Conservation (phyloP, 2,797 vertebrate genomes). For the Loris lydekkerianus region DNA sequence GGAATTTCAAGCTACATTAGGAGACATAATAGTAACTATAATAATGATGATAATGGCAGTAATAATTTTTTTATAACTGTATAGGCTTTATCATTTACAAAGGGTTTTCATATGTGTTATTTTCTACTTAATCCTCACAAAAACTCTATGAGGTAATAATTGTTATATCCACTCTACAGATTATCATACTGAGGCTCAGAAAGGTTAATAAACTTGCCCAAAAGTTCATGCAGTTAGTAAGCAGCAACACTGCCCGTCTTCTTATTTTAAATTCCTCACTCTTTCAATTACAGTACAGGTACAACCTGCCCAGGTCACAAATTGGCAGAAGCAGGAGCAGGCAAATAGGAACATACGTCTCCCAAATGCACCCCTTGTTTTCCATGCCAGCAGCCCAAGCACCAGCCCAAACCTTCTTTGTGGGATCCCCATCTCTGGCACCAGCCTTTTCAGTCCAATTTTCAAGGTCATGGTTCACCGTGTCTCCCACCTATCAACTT, state of each 20-base stretch:
- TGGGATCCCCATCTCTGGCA: background rate
- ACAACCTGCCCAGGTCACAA: background rate
- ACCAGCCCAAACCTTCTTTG: conserved; percentile 1
- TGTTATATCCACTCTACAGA: conserved; percentile 33
- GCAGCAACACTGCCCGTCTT: background rate
- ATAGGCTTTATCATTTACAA: conserved; percentile 52
- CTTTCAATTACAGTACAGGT: conserved; percentile 8
- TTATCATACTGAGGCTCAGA: background rate
- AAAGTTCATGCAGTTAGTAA: background rate
- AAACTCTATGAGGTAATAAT: background rate
- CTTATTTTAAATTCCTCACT: conserved; percentile 52
- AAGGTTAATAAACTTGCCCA: conserved; percentile 6
- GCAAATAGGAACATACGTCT: background rate
- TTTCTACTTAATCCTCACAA: conserved; percentile 34
- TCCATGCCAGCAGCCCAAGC: background rate
- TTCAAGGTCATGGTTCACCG: conserved; percentile 60
- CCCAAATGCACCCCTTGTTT: background rate
- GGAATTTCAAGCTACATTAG: conserved; percentile 6
- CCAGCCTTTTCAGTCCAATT: conserved; percentile 1
- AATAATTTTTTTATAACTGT: conserved; percentile 23
- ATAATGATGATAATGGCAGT: background rate
- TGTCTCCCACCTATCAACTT: conserved; percentile 11
- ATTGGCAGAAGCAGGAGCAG: background rate
- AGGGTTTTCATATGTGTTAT: conserved; percentile 29
- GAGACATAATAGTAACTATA: conserved; percentile 55